Percentiles rank a stretch among this genome's conserved stretches.
phyloP scores from a whole-genome alignment of 2,113 vertebrate genomes.

The Cyanocitta stelleri region DNA sequence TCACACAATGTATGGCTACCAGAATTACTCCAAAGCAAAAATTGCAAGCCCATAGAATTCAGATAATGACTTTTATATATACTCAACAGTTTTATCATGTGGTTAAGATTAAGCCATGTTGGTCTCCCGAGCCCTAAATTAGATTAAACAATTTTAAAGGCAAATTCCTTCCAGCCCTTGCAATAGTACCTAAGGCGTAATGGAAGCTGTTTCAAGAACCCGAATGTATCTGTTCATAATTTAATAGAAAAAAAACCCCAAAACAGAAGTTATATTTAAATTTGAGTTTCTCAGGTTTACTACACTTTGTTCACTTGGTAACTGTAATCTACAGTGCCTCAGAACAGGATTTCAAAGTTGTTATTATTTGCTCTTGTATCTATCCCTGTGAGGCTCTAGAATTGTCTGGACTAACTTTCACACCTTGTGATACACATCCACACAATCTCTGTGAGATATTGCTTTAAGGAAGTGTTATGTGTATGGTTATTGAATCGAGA shows the following conservation, averaged over 20 bases:
- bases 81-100: neutral
- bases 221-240: neutral
- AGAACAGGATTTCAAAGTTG: neutral
- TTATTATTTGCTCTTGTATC: neutral
- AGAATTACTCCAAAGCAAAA: neutral
- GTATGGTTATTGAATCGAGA: neutral
- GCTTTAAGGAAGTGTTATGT: neutral
- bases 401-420: neutral
- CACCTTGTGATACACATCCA: neutral
- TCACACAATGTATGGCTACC: neutral
- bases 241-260: fast-evolving
- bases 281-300: neutral
- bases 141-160: neutral
- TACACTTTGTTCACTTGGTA: neutral
- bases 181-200: neutral
- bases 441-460: neutral
- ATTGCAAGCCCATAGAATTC: neutral
- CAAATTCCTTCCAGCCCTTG: neutral
- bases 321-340: neutral
- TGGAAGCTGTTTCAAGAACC: neutral
- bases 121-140: neutral
- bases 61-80: neutral
- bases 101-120: neutral
- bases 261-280: neutral
- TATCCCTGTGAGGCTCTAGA: neutral